These are phyloP conservation scores for Ormyrus nitidulus DNA, from an alignment of 2,888 invertebrate genomes.

Conservation along the genomic window DNA sequence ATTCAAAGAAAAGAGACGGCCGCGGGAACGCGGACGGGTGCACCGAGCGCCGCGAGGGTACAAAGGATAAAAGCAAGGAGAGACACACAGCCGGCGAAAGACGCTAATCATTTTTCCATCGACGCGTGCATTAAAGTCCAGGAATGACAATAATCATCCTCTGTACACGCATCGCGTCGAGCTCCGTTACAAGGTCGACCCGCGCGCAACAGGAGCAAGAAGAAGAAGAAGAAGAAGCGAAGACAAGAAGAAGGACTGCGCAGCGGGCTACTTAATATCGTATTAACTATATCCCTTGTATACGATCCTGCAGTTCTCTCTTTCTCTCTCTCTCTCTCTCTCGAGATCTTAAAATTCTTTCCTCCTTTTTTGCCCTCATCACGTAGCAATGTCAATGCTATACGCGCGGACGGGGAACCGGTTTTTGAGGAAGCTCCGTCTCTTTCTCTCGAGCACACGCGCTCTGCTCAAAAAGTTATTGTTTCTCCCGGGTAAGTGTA, in stretches of 20 bases:
- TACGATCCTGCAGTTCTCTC: constrained; percentile 5
- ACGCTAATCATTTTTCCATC: constrained; percentile 35
- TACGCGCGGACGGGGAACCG: constrained; percentile 42
- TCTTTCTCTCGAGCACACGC: not conserved
- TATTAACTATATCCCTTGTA: constrained; percentile 34
- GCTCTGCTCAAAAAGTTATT: constrained; percentile 35
- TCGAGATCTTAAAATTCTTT: constrained; percentile 20
- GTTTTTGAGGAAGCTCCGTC: constrained; percentile 47
- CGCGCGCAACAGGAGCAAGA: not conserved
- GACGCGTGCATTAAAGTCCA: constrained; percentile 17
- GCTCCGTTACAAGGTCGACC: constrained; percentile 51
- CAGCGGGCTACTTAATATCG: not conserved
- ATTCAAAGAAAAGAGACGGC: constrained; percentile 1
- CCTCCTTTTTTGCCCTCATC: constrained; percentile 29
- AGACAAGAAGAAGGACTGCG: not conserved
- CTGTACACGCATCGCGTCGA: constrained; percentile 1
- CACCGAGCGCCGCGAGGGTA: not conserved
- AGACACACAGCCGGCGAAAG: not conserved
- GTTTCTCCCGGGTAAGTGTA: constrained; percentile 16
- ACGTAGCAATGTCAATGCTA: constrained; percentile 49
- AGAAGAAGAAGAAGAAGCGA: constrained; percentile 13
- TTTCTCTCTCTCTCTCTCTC: not conserved
- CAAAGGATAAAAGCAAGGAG: not conserved
- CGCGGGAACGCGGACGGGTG: not conserved
- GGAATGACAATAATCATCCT: constrained; percentile 47